These are phyloP conservation scores for Darevskia nairensis DNA, from an alignment of 2,797 vertebrate genomes.

Conservation along the genomic window DNA sequence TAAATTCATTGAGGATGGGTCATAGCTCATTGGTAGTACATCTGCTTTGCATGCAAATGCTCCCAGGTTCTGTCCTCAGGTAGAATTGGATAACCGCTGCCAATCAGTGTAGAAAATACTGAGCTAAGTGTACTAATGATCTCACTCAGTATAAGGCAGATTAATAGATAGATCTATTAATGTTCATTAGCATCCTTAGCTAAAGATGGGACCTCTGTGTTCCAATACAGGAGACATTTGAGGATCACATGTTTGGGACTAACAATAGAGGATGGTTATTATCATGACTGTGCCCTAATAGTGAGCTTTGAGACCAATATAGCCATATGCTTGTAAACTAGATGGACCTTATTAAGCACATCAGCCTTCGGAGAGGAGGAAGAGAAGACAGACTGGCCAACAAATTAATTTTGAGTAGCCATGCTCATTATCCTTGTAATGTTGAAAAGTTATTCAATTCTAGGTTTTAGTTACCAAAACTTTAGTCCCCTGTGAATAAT, in stretches of 20 bases:
- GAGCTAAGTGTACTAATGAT: too few relatives aligned
- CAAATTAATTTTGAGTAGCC: neutral
- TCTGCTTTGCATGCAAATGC: too few relatives aligned
- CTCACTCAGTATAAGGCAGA: too few relatives aligned
- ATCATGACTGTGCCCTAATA: neutral
- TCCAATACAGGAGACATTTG: too few relatives aligned
- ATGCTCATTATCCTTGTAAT: neutral
- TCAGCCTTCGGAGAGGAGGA: neutral
- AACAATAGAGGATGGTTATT: neutral
- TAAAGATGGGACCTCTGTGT: neutral
- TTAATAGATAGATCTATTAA: neutral
- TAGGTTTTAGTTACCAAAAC: neutral
- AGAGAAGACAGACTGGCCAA: neutral
- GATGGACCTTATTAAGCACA: neutral
- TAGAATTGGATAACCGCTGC: too few relatives aligned
- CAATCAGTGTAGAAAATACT: too few relatives aligned
- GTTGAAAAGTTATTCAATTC: conserved; percentile 19
- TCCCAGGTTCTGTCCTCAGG: too few relatives aligned
- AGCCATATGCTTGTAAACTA: neutral
- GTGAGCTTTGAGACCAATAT: neutral
- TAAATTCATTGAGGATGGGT: neutral
- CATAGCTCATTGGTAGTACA: too few relatives aligned
- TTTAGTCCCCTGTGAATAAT: conserved; percentile 22
- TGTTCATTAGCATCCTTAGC: neutral
- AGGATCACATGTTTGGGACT: neutral